Base-by-base conservation (phyloP, 2,113 vertebrate genomes). In the Hemicordylus capensis region DNA sequence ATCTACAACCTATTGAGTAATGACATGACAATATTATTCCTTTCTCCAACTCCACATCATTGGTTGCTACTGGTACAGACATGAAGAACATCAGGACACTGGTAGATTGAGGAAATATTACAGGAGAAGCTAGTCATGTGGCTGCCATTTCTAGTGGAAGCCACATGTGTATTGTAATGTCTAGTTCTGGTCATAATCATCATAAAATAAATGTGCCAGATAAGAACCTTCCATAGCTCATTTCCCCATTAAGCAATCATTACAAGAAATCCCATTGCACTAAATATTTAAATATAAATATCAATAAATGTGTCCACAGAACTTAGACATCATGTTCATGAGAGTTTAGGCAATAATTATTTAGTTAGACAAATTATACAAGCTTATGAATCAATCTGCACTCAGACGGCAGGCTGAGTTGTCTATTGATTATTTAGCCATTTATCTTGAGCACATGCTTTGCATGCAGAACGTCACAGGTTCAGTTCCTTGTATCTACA, bases 281-380 rank as follows among this genome's bases (percentile, higher is more conserved):
- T 80, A 12, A 44, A 85, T 44, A 56, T 85, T 74, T 81, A 39
- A 22, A 46, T 73, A 84, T 82, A 51, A 77, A 89, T 88, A 85
- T 87, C 72, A 85, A 17, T 90, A 81, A 87, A 76, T 67, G 12
- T 84, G 9, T 89, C 84, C 81, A 54, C 28, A 28, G 56, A 39
- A 83, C 76, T 59, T 46, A 89, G 58, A 39, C 78, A 83, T 88
- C 80, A 4, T 67, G 76, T 84, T 86, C 89, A 80, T 76, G 87
- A 88, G n/a, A 48, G 10, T 73, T 90, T 86, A 72, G n/a, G 26
- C 28, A 91, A 75, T 85, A 89, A 90, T 48, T 79, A 42, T 69
- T 86, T 84, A 19, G 63, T 24, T 82, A 72, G 54, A 28, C 72
- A 31, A 84, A 91, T 88, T 88, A 87, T 80, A 59, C 24, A 89